A percentile compares a stretch with the other conserved stretches of the same genome.
Evolutionary conservation across 2,888 invertebrate species (phyloP).

Genomic region (Eupithecia tripunctaria): DNA sequence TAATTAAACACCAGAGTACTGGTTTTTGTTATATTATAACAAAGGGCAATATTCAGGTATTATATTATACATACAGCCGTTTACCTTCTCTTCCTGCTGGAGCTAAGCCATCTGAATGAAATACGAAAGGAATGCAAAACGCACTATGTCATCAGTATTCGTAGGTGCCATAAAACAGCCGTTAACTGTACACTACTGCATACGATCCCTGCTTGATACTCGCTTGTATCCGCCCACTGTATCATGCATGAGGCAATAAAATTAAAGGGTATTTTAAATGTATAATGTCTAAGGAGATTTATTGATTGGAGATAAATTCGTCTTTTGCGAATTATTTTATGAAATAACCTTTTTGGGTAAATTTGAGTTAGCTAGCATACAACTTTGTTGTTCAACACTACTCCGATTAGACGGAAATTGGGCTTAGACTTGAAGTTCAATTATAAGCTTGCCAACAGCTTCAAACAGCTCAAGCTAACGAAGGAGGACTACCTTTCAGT

Average conservation of each 20-base stretch:
- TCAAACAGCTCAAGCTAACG: neutral
- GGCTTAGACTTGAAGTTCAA: neutral
- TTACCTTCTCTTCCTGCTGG: neutral
- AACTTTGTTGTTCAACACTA: neutral
- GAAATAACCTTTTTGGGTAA: neutral
- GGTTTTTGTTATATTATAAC: no score
- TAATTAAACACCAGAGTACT: neutral
- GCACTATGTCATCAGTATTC: neutral
- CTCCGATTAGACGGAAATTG: no score
- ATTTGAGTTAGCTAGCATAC: neutral
- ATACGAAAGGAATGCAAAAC: neutral
- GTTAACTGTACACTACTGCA: conserved; percentile 4
- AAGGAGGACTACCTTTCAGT: neutral
- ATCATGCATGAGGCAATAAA: conserved; percentile 24
- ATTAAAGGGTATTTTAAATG: conserved; percentile 28
- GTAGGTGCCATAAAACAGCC: conserved; percentile 2
- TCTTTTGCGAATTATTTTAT: neutral
- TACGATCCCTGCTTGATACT: neutral
- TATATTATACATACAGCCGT: neutral
- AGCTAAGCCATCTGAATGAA: neutral
- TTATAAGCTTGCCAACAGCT: neutral
- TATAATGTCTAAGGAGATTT: conserved; percentile 23
- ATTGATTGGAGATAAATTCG: conserved; percentile 20
- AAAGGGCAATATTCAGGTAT: no score
- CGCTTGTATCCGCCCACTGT: neutral